Evolutionary conservation across 2,888 invertebrate species (phyloP).

Genomic region (Alentia gelatinosa): DNA sequence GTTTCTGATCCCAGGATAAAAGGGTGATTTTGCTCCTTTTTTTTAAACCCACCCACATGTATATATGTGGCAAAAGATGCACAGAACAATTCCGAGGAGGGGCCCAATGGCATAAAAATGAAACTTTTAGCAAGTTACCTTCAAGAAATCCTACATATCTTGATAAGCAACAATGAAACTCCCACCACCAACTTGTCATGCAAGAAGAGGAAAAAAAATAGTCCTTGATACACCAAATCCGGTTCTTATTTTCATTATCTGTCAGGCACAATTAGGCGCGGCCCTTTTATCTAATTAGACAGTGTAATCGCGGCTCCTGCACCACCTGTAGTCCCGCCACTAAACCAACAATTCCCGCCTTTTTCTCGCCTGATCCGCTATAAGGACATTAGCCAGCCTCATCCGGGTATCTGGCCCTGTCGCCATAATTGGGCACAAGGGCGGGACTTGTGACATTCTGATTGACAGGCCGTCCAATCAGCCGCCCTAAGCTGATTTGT

Average conservation of each 20-base stretch:
- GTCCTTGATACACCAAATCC: background rate
- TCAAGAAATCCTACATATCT: no score
- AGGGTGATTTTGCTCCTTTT: no score
- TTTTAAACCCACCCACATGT: no score
- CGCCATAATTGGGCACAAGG: slow-evolving; percentile 36
- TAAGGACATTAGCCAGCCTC: slow-evolving; percentile 13
- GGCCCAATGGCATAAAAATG: no score
- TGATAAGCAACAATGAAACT: background rate
- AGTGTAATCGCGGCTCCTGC: background rate
- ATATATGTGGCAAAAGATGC: no score
- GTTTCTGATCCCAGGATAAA: no score
- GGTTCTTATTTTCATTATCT: background rate
- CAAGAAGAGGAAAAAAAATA: background rate
- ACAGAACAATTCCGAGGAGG: no score
- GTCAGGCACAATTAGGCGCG: background rate
- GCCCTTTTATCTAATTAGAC: slow-evolving; percentile 22
- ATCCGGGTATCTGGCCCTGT: background rate
- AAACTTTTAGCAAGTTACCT: no score
- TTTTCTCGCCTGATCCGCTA: slow-evolving; percentile 10
- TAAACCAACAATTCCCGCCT: slow-evolving; percentile 18
- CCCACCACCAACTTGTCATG: background rate
- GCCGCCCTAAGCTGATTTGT: slow-evolving; percentile 31
- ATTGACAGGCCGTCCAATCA: slow-evolving; percentile 39
- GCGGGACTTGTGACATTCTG: slow-evolving; percentile 28
- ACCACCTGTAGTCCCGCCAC: slow-evolving; percentile 20